Evolutionary conservation across 2,888 invertebrate genomes (phyloP), one percentile per base, ranked within the genome.

Genomic region (Julus scandinavius): DNA sequence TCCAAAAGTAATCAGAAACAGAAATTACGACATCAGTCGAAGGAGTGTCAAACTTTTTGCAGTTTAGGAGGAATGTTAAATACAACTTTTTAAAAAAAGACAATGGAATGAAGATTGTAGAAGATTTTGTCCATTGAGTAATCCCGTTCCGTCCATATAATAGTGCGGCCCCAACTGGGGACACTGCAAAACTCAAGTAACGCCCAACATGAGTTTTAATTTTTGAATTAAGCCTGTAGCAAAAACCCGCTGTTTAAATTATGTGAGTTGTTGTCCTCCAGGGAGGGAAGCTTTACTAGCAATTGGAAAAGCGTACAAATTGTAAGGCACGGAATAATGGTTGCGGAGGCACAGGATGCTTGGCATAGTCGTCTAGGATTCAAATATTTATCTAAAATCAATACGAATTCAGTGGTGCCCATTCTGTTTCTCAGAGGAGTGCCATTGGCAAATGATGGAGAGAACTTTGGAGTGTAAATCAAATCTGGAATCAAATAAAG

Each of bases 271-370:
- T 63, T 63, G 63, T 63, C 63, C 63, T 63, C 63, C 63, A 20
- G 63, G 63, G 63, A 63, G 20, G 20, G 63, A 63, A 63, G 63
- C 63, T 63, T 63, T 63, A 63, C 63, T 63, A 20, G 63, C 63
- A 63, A 63, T 63, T 63, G 63, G 63, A 63, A 63, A 63, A n/a
- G 63, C 63, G 63, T 63, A 63, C 63, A 63, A 63, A 63, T 63
- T 63, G 63, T 63, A 63, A 63, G 20, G 63, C 63, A 20, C 63
- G 63, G 20, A 63, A 20, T 63, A 63, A 63, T 63, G 63, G 20
- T 63, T 63, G 20, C n/a, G 63, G 63, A 29, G 29, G 63, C n/a
- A 63, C n/a, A 63, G 63, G 20, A 63, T 63, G 63, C 63, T 63
- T 29, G 63, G 63, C 63, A 63, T 20, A 20, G 63, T 20, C 63